Evolutionary conservation across 2,888 invertebrate genomes (phyloP), one percentile per base, ranked within the genome.

Genomic region (Ochlodes sylvanus): DNA sequence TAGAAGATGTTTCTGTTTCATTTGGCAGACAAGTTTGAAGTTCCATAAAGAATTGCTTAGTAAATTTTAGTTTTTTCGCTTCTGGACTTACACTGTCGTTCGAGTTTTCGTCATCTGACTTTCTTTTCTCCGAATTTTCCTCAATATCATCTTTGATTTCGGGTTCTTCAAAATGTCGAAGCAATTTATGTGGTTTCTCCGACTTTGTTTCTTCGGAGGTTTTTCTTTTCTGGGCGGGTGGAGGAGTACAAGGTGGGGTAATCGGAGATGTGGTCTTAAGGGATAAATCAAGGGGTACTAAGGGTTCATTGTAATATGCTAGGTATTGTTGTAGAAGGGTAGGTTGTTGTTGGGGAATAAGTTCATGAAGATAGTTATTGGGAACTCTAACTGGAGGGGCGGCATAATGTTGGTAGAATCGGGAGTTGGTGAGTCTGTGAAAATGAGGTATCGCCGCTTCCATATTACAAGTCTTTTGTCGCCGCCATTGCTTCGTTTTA

Each of bases 171-270:
- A 91, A 92, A 72, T 90, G 89, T 72, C 89, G 75, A 73, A 90
- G 90, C 84, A 90, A 91, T 87, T 90, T 93, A 7, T 83, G 84
- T 62, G 85, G 80, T 77, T 89, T 90, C 1, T 90, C 88, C 17
- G 87, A 79, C 75, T 87, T 85, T 14, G 74, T 80, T 19, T 92
- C 88, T 15, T 88, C 86, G 0, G 74, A 63, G 19, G 75, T 54
- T 76, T 94, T 90, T 69, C 92, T 80, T 80, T 95, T 95, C 70
- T 94, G 94, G 0, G 92, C 85, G 6, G 97, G 97, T 34, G 96
- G 96, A 0, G 96, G 96, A 0, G 96, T 96, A 71, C 95, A 95
- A 7, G 97, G 96, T 12, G 97, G 97, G 0, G 97, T 97, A 78
- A 97, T 96, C 0, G 96, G 96, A 10, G 94, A 93, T 0, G 93